Evolutionary conservation across 2,888 invertebrate species (phyloP), one percentile per base, ranked within the genome.

Genomic region (Calliopum simillimum): DNA sequence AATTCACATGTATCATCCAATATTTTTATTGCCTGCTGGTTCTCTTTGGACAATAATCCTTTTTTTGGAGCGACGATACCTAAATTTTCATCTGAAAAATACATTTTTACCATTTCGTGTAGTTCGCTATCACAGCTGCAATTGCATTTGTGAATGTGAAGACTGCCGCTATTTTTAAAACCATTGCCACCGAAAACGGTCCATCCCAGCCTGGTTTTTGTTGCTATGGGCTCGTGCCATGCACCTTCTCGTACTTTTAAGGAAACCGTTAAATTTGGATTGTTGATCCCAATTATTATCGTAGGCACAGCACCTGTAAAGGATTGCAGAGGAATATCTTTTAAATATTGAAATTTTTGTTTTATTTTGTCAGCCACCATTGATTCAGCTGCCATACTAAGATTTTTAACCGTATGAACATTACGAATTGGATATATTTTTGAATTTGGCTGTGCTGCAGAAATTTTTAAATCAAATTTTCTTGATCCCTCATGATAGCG

Each of bases 281-380:
- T 72, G n/a, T 72, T 68, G 13, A 64, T 55, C 12, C 68, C 65
- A 21, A 72, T 72, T 13, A 70, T 68, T 51, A 73, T 68, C 19
- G 23, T 49, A 19, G 69, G 68, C 12, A 69, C 33, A 19, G 46
- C 66, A 53, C 69, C 46, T 1, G 2, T 11, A 13, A 68, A 71
- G n/a, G 49, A 44, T 12, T 62, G 65, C 14, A 73, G 43, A 14
- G 69, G 71, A 1, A 71, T 23, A 21, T 66, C 53, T 63, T 23
- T 58, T 3, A 72, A n/a, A n/a, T n/a, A n/a, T n/a, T n/a, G n/a
- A n/a, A n/a, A n/a, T n/a, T n/a, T n/a, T n/a, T n/a, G n/a, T 41
- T 64, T 70, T 19, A 70, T 46, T 12, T 65, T 59, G 49, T 65
- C 44, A 8, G 61, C 33, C 16, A 14, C 21, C 63, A 72, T 53